phyloP scores from a whole-genome alignment of 2,113 vertebrate species.

The Heterocephalus glaber region DNA sequence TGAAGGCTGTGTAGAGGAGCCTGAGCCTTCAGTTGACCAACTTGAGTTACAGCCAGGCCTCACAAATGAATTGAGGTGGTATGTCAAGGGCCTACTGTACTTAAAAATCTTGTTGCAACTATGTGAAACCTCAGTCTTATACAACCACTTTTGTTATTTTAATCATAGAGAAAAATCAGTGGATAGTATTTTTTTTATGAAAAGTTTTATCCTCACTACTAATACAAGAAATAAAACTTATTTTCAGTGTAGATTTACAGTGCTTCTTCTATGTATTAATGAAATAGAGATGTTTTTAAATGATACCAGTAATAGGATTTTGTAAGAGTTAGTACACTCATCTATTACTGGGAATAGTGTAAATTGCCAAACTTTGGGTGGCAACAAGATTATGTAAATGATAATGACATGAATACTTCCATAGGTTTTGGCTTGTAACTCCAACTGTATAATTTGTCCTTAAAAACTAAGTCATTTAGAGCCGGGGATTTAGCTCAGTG shows the following conservation, averaged over 20 bases:
- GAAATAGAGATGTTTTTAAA: neutral
- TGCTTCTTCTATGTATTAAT: slow-evolving; percentile 6
- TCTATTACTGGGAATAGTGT: slow-evolving; percentile 4
- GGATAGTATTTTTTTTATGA: neutral
- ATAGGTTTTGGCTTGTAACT: slow-evolving; percentile 16
- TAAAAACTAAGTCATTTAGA: too few relatives aligned
- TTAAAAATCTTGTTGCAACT: slow-evolving; percentile 2
- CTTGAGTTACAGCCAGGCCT: too few relatives aligned
- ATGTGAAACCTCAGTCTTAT: neutral
- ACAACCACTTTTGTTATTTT: neutral
- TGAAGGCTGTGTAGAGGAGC: too few relatives aligned
- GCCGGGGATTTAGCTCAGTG: too few relatives aligned
- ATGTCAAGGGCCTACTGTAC: too few relatives aligned
- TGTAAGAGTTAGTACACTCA: neutral
- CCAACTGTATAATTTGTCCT: neutral
- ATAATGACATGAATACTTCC: neutral
- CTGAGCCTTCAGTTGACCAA: too few relatives aligned
- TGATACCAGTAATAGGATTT: slow-evolving; percentile 6
- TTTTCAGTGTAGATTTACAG: slow-evolving; percentile 31
- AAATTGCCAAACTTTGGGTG: slow-evolving; percentile 23
- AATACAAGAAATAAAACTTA: slow-evolving; percentile 25
- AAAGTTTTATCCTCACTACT: neutral
- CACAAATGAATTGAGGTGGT: too few relatives aligned
- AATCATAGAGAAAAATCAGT: slow-evolving; percentile 12
- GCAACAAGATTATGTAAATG: neutral